phyloP scores from a whole-genome alignment of 2,797 vertebrate genomes.

The Urophycis tenuis region DNA sequence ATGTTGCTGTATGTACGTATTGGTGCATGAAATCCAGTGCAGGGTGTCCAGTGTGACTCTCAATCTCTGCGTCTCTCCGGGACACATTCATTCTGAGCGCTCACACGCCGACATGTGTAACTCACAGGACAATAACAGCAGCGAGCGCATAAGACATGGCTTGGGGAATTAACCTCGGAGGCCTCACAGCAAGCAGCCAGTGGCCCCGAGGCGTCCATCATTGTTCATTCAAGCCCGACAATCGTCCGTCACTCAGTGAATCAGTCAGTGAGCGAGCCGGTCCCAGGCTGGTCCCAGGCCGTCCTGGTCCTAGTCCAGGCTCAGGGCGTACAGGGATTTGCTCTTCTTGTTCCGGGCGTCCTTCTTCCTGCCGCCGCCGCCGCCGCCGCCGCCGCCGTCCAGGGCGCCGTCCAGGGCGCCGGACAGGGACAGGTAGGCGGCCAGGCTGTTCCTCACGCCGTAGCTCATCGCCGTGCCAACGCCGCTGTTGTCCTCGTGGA shows the following conservation, averaged over 20 bases:
- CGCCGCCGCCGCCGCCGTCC: no score
- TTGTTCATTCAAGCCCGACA: background rate
- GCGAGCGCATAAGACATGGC: no score
- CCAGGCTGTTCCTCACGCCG: constrained; percentile 88
- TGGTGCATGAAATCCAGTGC: no score
- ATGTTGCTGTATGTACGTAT: no score
- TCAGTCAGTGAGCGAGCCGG: background rate
- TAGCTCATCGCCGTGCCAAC: constrained; percentile 79
- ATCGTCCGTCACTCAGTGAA: background rate
- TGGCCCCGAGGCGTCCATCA: no score
- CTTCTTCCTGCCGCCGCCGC: constrained; percentile 16
- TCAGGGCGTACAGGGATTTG: constrained; percentile 60
- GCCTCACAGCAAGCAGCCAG: background rate
- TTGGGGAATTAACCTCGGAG: background rate
- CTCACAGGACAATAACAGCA: no score
- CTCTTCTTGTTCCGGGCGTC: constrained; percentile 73
- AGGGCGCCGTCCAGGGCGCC: constrained; percentile 18
- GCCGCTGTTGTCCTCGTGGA: constrained; percentile 42
- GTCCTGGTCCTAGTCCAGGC: constrained; percentile 35
- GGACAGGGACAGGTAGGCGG: constrained; percentile 83
- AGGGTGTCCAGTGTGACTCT: no score
- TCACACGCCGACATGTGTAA: no score
- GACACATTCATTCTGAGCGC: no score
- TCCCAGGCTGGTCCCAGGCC: constrained; percentile 12
- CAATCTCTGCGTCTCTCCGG: no score